Evolutionary conservation across 2,888 invertebrate species (phyloP), one percentile per base, ranked within the genome.

Genomic region (Cheiracanthium punctorium): DNA sequence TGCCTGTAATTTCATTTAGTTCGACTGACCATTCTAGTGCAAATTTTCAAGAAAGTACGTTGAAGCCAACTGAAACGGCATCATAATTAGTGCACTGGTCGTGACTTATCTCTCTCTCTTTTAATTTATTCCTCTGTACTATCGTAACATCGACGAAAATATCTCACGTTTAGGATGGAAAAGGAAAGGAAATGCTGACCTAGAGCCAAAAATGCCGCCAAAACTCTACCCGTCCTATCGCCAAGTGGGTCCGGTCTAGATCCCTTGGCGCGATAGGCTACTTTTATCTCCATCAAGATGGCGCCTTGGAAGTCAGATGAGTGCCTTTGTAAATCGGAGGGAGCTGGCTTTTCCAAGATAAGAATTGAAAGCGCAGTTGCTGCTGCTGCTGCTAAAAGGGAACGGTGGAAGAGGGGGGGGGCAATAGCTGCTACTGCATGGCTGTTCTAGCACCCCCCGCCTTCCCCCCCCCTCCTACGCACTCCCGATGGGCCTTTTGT

Each of bases 221-320:
- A n/a, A 24, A n/a, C 17, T 24, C 48, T 58, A 0, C 17, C 17
- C 4, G 58, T 24, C 58, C n/a, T 48, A 17, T 48, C 48, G 48
- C 48, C 48, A 48, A 48, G 48, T 48, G 24, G 43, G 84, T 84
- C 84, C 84, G 77, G 84, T 65, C 84, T 8, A 67, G 84, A 85
- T 85, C 84, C 74, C 64, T 69, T 67, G 30, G 24, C 37, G 12
- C 20, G 84, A 85, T 85, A 85, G 72, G 33, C 58, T 7, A 24
- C 79, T 80, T 80, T 85, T 85, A 85, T 85, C 84, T 79, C n/a
- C 52, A 85, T 85, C 84, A 85, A 85, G 84, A 85, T 85, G 84
- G 84, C 84, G 84, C 84, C 84, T 37, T 67, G 58, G 32, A 70
- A 52, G 75, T 82, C 33, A 82, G 82, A 75, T 73, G 73, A 72